Evolutionary conservation across 1,140 invertebrate species (phyloP), one percentile per base, ranked within the genome.

Genomic region (Papilio helenus): DNA sequence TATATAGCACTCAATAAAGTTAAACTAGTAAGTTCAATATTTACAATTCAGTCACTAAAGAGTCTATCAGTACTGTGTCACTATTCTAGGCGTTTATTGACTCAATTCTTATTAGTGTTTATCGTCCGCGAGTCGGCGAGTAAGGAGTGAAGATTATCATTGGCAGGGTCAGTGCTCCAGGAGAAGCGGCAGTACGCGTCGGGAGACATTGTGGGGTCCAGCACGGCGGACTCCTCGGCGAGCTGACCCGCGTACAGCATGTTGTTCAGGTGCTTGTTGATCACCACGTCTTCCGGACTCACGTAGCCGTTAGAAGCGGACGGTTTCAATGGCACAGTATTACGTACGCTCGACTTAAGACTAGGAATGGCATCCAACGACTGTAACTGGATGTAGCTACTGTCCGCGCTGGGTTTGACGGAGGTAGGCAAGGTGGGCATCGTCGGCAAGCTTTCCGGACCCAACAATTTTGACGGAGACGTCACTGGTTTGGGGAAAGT

Each of bases 101-200:
- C 82, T 94, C 87, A 93, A 84, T 94, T 91, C 73, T 93, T 93
- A 79, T 84, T 84, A 72, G 88, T 82, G 79, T 89, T 85, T 78
- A 88, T 84, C 74, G 87, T 86, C 14, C 86, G 87, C 76, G 92
- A 87, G 76, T 93, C 92, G 55, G 90, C 84, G 74, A 91, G 89
- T 39, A 93, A 82, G 78, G 91, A 89, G 73, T 94, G 89, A 72
- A 95, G 88, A 82, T 92, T 93, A 84, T 94, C 92, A 82, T 94
- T 92, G 18, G 90, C 88, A 39, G 92, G 92, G 81, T 95, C 91
- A 34, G 89, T 92, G 83, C 92, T 94, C 91, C 93, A 94, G 1
- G 94, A 94, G 80, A 95, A 95, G 20, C 93, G 86, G 79, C 94
- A 95, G 79, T 95, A 95, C 0, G 94, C 93, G 51, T 95, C 94